phyloP scores from a whole-genome alignment of 1,140 invertebrate species.

The Aporrectodea caliginosa region DNA sequence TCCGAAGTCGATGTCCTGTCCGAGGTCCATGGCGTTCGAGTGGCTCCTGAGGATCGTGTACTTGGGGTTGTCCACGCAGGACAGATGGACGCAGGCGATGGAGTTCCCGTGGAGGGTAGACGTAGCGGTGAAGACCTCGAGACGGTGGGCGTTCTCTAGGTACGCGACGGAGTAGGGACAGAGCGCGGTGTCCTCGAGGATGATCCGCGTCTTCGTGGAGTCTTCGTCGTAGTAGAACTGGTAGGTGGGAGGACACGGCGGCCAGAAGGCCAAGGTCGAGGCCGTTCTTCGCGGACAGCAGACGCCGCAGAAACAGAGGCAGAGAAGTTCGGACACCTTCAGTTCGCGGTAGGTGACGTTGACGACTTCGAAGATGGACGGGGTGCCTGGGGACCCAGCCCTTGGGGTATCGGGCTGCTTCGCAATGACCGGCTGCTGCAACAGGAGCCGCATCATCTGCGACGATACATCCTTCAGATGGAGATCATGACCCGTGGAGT shows the following conservation, averaged over 20 bases:
- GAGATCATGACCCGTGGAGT: too few relatives aligned
- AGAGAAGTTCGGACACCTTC: neutral
- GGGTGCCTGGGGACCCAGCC: too few relatives aligned
- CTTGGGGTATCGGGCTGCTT: too few relatives aligned
- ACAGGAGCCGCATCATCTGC: too few relatives aligned
- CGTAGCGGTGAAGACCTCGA: conserved; percentile 59
- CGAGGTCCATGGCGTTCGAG: conserved; percentile 61
- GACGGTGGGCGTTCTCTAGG: neutral
- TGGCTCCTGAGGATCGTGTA: conserved; percentile 98
- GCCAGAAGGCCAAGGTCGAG: neutral
- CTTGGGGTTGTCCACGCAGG: conserved; percentile 74
- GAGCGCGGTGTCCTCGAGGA: neutral
- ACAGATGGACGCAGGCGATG: conserved; percentile 94
- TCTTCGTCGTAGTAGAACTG: neutral
- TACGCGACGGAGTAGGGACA: neutral
- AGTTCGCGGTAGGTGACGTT: neutral
- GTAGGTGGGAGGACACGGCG: neutral
- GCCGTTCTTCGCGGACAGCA: neutral
- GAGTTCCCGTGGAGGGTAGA: conserved; percentile 80
- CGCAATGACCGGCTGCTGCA: too few relatives aligned
- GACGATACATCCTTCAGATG: too few relatives aligned
- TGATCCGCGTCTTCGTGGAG: neutral
- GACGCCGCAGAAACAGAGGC: neutral
- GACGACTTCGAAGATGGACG: too few relatives aligned
- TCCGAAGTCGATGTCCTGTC: conserved; percentile 97